phyloP scores from a whole-genome alignment of 2,888 invertebrate species.

The Polydesmus complanatus region DNA sequence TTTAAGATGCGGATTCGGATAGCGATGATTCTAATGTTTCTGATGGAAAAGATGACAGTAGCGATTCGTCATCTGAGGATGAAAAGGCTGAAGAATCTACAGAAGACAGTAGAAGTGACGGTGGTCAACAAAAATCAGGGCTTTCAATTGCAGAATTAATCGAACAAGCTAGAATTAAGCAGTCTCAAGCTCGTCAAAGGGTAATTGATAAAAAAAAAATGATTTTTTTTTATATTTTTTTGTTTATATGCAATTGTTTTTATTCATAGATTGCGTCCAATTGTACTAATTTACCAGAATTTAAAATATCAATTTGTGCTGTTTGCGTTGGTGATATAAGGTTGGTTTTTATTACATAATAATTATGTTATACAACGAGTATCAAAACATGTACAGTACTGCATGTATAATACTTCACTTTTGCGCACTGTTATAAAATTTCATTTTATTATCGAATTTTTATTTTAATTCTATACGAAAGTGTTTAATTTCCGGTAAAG shows the following conservation, averaged over 20 bases:
- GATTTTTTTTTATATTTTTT: background rate
- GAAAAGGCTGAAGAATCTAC: conserved; percentile 16
- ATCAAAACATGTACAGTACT: no score
- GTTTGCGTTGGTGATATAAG: conserved; percentile 73
- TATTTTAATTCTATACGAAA: background rate
- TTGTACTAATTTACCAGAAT: conserved; percentile 20
- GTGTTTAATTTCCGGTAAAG: background rate
- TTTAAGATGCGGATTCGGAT: conserved; percentile 68
- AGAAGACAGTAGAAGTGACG: conserved; percentile 21
- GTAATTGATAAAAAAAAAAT: conserved; percentile 13
- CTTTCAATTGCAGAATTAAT: conserved; percentile 35
- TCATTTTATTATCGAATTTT: no score
- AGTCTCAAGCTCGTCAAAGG: conserved; percentile 28
- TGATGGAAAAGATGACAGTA: conserved; percentile 61
- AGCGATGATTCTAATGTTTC: conserved; percentile 82
- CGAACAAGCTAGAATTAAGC: conserved; percentile 37
- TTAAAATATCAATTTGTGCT: conserved; percentile 63
- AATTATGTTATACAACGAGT: no score
- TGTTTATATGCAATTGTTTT: background rate
- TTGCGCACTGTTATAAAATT: no score
- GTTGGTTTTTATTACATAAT: conserved; percentile 21
- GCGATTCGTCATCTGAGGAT: conserved; percentile 37
- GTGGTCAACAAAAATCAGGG: conserved; percentile 15
- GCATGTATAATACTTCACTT: no score
- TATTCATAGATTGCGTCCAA: conserved; percentile 19